phyloP scores from a whole-genome alignment of 2,888 invertebrate genomes.

The Leucophora obtusa region DNA sequence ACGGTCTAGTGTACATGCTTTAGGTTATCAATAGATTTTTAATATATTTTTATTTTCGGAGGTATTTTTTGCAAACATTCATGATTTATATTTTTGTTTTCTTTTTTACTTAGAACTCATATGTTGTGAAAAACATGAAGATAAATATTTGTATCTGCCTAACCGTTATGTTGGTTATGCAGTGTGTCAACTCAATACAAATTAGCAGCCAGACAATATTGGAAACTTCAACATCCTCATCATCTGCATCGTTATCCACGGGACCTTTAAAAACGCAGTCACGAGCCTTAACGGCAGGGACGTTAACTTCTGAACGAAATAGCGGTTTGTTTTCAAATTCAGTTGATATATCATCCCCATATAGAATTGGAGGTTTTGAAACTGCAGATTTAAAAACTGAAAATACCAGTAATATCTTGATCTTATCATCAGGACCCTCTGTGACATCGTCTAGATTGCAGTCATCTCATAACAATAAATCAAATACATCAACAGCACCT shows the following conservation, averaged over 20 bases:
- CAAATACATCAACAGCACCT: not conserved
- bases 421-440: conserved; percentile 14
- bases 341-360: conserved; percentile 8
- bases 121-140: conserved; percentile 57
- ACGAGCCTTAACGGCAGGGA: conserved; percentile 16
- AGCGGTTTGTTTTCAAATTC: conserved; percentile 15
- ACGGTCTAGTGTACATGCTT: too few relatives aligned
- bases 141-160: conserved; percentile 45
- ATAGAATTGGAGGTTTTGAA: conserved; percentile 40
- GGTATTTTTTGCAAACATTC: too few relatives aligned
- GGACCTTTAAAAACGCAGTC: conserved; percentile 40
- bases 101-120: conserved; percentile 33
- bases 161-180: conserved; percentile 55
- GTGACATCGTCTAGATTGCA: conserved; percentile 20
- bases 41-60: too few relatives aligned
- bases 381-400: conserved; percentile 54
- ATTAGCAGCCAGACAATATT: conserved; percentile 45
- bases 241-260: conserved; percentile 40
- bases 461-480: conserved; percentile 30
- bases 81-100: too few relatives aligned
- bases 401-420: conserved; percentile 39
- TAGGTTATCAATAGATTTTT: too few relatives aligned
- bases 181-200: conserved; percentile 54
- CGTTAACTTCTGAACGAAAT: not conserved
- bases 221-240: conserved; percentile 45